Conservation (phyloP, 2,888 invertebrate species). For the Myopa tessellatipennis region DNA sequence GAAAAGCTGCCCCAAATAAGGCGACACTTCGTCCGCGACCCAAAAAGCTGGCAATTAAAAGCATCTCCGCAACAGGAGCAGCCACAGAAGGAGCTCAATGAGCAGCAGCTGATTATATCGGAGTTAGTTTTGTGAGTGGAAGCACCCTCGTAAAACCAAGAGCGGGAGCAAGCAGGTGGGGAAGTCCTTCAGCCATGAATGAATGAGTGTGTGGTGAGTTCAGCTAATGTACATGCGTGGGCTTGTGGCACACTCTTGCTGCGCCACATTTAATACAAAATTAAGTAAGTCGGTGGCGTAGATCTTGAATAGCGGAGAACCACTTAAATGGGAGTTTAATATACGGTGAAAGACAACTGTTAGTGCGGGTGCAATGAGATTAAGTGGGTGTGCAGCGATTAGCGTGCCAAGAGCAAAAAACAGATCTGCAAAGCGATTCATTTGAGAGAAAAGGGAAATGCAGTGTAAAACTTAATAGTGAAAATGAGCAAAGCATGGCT, state of each 20-base stretch:
- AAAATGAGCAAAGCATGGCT: neutral
- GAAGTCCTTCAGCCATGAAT: slow-evolving; percentile 24
- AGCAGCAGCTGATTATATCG: slow-evolving; percentile 29
- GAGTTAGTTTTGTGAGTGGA: slow-evolving; percentile 31
- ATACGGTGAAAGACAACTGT: slow-evolving; percentile 43
- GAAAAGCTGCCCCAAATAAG: slow-evolving; percentile 24
- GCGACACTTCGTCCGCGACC: slow-evolving; percentile 25
- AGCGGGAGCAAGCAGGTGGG: neutral
- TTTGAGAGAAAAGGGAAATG: neutral
- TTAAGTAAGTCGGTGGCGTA: slow-evolving; percentile 25
- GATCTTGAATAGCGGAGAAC: neutral
- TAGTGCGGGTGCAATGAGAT: neutral
- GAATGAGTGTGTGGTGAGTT: neutral
- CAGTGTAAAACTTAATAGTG: neutral
- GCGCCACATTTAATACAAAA: slow-evolving; percentile 30
- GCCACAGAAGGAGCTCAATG: slow-evolving; percentile 3
- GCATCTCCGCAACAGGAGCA: slow-evolving; percentile 21
- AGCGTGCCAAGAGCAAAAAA: slow-evolving; percentile 2
- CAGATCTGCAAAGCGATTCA: neutral
- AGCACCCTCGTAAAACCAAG: neutral
- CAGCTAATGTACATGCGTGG: slow-evolving; percentile 47
- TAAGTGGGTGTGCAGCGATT: neutral
- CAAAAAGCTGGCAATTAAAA: slow-evolving; percentile 33
- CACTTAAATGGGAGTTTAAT: slow-evolving; percentile 57
- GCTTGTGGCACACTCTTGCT: slow-evolving; percentile 45